These are phyloP conservation scores for Athene cunicularia DNA, from an alignment of 2,113 vertebrate species.

Conservation along the genomic window DNA sequence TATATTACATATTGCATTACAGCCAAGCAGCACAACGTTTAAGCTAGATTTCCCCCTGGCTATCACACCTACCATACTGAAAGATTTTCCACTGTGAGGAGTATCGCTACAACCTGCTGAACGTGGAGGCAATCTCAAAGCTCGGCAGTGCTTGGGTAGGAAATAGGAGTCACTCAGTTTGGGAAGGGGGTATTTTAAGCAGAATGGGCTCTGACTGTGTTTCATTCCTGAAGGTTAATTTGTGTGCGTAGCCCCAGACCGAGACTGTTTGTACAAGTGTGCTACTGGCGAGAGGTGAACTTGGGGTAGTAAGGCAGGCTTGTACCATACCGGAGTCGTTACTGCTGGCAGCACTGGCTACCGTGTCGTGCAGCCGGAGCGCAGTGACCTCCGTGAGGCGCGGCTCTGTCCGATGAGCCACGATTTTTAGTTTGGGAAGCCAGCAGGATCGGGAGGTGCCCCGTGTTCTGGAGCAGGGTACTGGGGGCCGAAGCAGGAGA, in stretches of 20 bases:
- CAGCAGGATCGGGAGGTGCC: not conserved
- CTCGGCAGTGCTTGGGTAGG: accelerated
- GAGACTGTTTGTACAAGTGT: accelerated
- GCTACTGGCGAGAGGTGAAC: not conserved
- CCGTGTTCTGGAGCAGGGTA: not conserved
- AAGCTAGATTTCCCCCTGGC: not conserved
- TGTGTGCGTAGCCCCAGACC: accelerated
- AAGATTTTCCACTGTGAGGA: not conserved
- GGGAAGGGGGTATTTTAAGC: not conserved
- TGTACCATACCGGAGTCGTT: accelerated
- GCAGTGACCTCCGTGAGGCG: not conserved
- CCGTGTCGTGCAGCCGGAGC: accelerated
- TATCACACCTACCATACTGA: not conserved
- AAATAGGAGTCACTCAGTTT: not conserved
- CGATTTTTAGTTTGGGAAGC: no score
- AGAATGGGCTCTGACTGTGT: not conserved
- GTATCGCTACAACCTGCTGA: not conserved
- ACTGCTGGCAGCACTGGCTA: not conserved
- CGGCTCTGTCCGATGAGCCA: not conserved
- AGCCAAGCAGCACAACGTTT: not conserved
- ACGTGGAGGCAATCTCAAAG: not conserved
- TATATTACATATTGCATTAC: not conserved
- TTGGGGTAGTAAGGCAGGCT: accelerated
- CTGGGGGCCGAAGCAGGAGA: not conserved
- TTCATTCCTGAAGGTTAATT: not conserved